phyloP scores from a whole-genome alignment of 2,113 vertebrate genomes.

The Eleginops maclovinus region DNA sequence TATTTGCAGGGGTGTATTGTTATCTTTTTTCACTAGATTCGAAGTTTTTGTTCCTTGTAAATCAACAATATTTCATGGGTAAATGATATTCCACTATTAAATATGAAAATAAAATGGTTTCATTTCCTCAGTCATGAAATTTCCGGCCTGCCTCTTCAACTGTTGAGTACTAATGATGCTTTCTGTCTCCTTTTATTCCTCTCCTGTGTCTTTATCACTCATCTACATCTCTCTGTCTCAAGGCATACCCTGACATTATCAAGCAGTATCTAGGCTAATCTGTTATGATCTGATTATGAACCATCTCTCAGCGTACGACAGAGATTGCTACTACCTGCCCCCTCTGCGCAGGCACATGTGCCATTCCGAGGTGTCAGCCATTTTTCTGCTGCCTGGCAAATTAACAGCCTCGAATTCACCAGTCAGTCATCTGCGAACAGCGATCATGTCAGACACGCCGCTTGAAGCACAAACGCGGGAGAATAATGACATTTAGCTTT shows the following conservation, averaged over 20 bases:
- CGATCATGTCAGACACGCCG: slow-evolving; percentile 64
- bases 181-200: slow-evolving; percentile 21
- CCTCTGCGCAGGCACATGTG: slow-evolving; percentile 54
- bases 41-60: slow-evolving; percentile 18
- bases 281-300: slow-evolving; percentile 86
- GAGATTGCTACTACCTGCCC: slow-evolving; percentile 86
- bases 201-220: slow-evolving; percentile 56
- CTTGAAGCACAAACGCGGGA: slow-evolving; percentile 42
- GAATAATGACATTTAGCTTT: slow-evolving; percentile 69
- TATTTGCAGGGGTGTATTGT: slow-evolving; percentile 35
- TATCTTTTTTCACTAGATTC: slow-evolving; percentile 14
- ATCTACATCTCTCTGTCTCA: slow-evolving; percentile 75
- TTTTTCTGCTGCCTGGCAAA: slow-evolving; percentile 90
- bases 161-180: slow-evolving; percentile 20
- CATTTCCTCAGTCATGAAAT: neutral
- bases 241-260: slow-evolving; percentile 85
- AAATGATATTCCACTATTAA: neutral
- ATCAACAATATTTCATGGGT: neutral
- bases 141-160: slow-evolving; percentile 15
- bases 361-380: slow-evolving; percentile 85
- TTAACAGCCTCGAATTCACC: slow-evolving; percentile 87
- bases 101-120: neutral
- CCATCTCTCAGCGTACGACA: slow-evolving; percentile 51
- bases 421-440: slow-evolving; percentile 86
- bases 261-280: slow-evolving; percentile 84